Conservation (phyloP, 2,888 invertebrate species). For the Mythimna lalbum region DNA sequence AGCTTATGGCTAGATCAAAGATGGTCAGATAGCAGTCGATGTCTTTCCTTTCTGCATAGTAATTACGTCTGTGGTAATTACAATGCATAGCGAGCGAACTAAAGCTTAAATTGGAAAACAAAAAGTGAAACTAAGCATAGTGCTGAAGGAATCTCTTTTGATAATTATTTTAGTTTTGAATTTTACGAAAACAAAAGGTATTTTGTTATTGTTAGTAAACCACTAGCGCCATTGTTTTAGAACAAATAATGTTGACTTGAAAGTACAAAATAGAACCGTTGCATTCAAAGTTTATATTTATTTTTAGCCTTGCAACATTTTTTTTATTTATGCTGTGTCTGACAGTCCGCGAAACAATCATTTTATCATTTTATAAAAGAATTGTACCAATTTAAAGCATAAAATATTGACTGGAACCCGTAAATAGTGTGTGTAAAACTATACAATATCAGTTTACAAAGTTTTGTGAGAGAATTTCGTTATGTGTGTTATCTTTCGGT, state of each 20-base stretch:
- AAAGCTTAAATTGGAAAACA: too few species aligned
- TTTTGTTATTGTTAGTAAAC: background rate
- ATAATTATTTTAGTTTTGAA: too few species aligned
- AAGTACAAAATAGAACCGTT: conserved; percentile 68
- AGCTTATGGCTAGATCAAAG: too few species aligned
- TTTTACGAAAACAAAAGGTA: background rate
- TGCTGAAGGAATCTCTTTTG: too few species aligned
- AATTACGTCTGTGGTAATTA: too few species aligned
- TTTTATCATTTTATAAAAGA: conserved; percentile 53
- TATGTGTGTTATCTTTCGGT: conserved; percentile 60
- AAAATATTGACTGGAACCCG: conserved; percentile 34
- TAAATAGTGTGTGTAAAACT: conserved; percentile 42
- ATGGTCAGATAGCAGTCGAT: too few species aligned
- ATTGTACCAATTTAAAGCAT: conserved; percentile 44
- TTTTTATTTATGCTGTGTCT: conserved; percentile 72
- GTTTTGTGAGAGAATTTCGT: conserved; percentile 46
- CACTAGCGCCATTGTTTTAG: conserved; percentile 50
- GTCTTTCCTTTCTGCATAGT: too few species aligned
- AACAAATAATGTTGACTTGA: background rate
- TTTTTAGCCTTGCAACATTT: conserved; percentile 70
- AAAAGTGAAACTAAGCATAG: too few species aligned
- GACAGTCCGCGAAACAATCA: conserved; percentile 65
- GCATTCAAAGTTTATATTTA: conserved; percentile 68
- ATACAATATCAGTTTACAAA: conserved; percentile 39
- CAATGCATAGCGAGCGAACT: too few species aligned